phyloP scores from a whole-genome alignment of 2,797 vertebrate species.

The Gastrophryne carolinensis region DNA sequence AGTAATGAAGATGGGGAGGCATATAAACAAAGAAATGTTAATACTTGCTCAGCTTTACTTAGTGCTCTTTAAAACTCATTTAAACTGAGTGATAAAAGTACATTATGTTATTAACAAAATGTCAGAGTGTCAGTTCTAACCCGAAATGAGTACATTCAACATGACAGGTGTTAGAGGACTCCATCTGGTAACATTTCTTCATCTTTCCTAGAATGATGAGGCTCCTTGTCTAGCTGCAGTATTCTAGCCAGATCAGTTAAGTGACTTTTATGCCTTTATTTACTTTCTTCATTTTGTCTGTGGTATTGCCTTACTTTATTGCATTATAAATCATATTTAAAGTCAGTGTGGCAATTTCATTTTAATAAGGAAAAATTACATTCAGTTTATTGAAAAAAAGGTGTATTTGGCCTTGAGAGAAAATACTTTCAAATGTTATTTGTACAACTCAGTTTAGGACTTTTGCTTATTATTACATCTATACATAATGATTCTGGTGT shows the following conservation, averaged over 20 bases:
- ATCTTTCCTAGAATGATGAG: conserved; percentile 31
- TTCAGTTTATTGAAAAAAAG: not conserved
- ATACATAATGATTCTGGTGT: too few relatives aligned
- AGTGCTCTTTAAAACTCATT: conserved; percentile 52
- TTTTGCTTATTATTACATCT: not conserved
- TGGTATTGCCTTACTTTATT: conserved; percentile 10
- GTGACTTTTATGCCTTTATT: not conserved
- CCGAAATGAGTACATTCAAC: conserved; percentile 50
- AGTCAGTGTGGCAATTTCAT: not conserved
- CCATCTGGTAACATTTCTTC: conserved; percentile 37
- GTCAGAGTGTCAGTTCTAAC: conserved; percentile 47
- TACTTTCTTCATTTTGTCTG: conserved; percentile 14
- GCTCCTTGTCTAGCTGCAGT: not conserved
- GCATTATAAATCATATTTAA: conserved; percentile 25
- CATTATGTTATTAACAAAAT: conserved; percentile 54
- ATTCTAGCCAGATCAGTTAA: not conserved
- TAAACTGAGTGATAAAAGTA: conserved; percentile 51
- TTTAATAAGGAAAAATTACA: conserved; percentile 21
- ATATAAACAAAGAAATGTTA: conserved; percentile 49
- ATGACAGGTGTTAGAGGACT: conserved; percentile 53
- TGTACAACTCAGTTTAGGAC: not conserved
- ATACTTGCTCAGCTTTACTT: conserved; percentile 50
- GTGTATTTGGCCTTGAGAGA: not conserved
- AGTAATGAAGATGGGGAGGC: conserved; percentile 41
- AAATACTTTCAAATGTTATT: not conserved